Base-by-base conservation (phyloP, 2,797 vertebrate genomes). In the Alectoris magna region DNA sequence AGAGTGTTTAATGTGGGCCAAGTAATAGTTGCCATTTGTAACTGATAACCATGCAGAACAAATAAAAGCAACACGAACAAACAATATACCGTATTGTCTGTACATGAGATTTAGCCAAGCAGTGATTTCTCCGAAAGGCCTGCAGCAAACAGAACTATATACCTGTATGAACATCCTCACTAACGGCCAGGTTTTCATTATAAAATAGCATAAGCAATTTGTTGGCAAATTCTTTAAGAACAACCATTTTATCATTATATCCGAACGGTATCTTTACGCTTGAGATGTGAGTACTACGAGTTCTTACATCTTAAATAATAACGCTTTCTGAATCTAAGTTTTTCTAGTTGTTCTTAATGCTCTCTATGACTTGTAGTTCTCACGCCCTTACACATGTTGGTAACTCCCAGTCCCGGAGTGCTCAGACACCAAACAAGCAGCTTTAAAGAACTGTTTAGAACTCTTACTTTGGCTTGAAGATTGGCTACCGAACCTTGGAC, bases 401-500 rank as follows among this genome's bases (percentile, higher is more conserved):
- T 49, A 51, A 62, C 77, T 88, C 29, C 26, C 29, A 43, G 1
- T 74, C 7, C 12, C 1, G 29, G 41, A 29, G 15, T 68, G 60
- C 13, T 74, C 21, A 11, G 17, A 59, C 0, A 0, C 23, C 22
- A 79, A 69, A 48, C 22, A 34, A 24, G 19, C 27, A 73, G 10
- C 44, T 94, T 68, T 38, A 76, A 67, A 15, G 24, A 60, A 14
- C 34, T 29, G 8, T 64, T 82, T 46, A 68, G 62, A 24, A 12
- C 39, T 89, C 15, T 71, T 67, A 17, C 23, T 87, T 56, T 63
- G 44, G 14, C 24, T 77, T 84, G 84, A 81, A 78, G 36, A 41
- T 24, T 85, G 84, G 34, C 69, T 80, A 66, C 15, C 49, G 83
- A 83, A 77, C 83, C 39, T 58, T 81, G 70, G 72, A 59, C 69